Evolutionary conservation across 2,113 vertebrate species (phyloP).

Genomic region (Brevimyrus niger): DNA sequence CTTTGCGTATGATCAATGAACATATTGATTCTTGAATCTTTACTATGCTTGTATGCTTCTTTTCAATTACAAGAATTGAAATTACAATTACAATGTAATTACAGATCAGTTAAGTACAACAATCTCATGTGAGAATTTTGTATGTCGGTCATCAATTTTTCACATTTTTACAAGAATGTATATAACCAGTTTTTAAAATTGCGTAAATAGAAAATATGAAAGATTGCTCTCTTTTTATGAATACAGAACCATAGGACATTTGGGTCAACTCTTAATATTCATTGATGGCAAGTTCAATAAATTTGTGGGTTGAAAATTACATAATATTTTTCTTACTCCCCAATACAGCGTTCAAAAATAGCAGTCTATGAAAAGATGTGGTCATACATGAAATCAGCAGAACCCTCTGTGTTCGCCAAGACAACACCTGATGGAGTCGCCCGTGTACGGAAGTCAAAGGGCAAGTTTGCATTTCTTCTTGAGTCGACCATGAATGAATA

Average conservation of each 20-base stretch:
- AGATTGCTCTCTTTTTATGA: neutral
- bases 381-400: conserved; percentile 56
- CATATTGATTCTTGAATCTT: neutral
- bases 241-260: neutral
- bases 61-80: no score
- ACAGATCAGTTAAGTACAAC: neutral
- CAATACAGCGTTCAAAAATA: conserved; percentile 83
- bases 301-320: neutral
- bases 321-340: conserved; percentile 40
- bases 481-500: conserved; percentile 93
- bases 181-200: neutral
- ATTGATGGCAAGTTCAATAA: neutral
- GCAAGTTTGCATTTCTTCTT: conserved; percentile 71
- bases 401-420: conserved; percentile 97
- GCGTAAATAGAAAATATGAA: neutral
- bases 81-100: no score
- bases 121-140: neutral
- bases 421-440: conserved; percentile 94
- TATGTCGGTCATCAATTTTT: neutral
- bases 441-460: conserved; percentile 95
- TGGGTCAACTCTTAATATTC: neutral
- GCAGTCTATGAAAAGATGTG: conserved; percentile 98
- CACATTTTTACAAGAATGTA: neutral
- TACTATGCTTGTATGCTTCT: neutral
- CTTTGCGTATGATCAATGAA: neutral